phyloP scores from a whole-genome alignment of 2,888 invertebrate genomes.

The Pristionchus mayeri region DNA sequence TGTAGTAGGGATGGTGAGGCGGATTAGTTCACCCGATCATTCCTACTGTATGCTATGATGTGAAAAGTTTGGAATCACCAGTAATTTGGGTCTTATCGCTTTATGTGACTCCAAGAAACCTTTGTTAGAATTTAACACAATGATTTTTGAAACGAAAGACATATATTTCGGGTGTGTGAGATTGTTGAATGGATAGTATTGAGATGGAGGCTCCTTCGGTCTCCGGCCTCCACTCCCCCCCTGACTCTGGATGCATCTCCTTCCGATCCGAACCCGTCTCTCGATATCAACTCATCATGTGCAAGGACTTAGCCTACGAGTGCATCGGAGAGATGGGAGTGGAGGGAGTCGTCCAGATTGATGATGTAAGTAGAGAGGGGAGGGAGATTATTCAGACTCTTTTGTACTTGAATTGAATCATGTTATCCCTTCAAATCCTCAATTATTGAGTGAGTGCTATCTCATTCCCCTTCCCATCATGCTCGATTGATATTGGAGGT shows the following conservation, averaged over 20 bases:
- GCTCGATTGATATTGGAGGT: constrained; percentile 25
- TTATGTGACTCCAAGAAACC: no score
- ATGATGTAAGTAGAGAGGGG: constrained; percentile 64
- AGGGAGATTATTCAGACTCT: neutral
- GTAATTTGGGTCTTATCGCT: no score
- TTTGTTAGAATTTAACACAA: no score
- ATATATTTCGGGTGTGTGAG: no score
- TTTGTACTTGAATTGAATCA: neutral
- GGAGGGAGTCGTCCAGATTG: constrained; percentile 65
- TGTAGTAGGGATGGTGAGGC: no score
- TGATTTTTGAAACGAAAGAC: no score
- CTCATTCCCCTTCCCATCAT: neutral
- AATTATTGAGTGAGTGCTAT: no score
- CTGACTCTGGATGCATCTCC: neutral
- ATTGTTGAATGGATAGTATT: no score
- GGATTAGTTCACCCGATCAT: no score
- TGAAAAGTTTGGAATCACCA: no score
- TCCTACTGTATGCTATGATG: no score
- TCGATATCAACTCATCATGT: constrained; percentile 44
- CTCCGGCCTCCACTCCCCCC: constrained; percentile 8
- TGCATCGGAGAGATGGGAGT: constrained; percentile 69
- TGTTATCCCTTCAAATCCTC: no score
- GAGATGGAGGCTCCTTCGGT: constrained; percentile 31
- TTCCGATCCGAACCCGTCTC: constrained; percentile 34
- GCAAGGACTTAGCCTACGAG: constrained; percentile 64